Conservation (phyloP, 2,797 vertebrate genomes). For the Alfaro cultratus region DNA sequence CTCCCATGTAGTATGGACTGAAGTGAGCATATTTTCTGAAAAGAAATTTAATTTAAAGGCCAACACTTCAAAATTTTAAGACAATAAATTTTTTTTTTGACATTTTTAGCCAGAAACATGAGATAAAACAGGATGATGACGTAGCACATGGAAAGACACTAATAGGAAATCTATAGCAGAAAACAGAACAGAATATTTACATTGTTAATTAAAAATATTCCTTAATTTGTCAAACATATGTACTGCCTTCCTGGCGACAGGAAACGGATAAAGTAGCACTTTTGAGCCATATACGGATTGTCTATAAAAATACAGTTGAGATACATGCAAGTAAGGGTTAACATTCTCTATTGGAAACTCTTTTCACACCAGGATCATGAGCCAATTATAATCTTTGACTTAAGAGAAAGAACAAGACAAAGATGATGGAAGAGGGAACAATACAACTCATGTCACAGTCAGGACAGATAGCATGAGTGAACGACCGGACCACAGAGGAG, state of each 20-base stretch:
- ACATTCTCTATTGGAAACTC: neutral
- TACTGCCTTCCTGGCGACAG: neutral
- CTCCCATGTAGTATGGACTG: neutral
- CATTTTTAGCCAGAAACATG: neutral
- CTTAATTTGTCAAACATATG: neutral
- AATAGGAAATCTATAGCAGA: neutral
- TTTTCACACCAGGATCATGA: neutral
- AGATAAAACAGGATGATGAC: neutral
- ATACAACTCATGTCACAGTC: neutral
- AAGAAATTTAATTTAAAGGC: neutral
- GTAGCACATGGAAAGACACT: neutral
- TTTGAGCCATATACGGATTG: neutral
- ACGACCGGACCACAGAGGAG: neutral
- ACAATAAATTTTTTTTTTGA: neutral
- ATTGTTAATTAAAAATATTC: too few species aligned
- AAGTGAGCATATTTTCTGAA: neutral
- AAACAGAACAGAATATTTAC: neutral
- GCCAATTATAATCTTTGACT: neutral
- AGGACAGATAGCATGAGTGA: neutral
- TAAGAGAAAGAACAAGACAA: neutral
- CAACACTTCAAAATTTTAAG: neutral
- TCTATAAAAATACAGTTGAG: neutral
- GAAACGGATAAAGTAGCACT: neutral
- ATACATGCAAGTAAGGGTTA: neutral
- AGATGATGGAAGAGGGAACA: neutral